phyloP scores from a whole-genome alignment of 2,888 invertebrate genomes.

The Drosophila paracracens region DNA sequence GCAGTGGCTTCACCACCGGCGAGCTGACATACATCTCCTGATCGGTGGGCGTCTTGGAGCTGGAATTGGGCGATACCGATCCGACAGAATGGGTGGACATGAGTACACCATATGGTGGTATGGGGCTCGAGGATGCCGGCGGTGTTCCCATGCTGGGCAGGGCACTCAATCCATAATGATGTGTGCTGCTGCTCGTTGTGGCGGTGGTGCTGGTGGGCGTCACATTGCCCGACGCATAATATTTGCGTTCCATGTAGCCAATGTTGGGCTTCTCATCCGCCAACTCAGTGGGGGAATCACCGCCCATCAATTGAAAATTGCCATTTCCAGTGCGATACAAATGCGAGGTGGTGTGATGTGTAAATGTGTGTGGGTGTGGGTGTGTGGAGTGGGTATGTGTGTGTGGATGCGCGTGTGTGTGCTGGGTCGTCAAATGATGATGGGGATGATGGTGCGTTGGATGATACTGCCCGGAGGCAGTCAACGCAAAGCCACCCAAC shows the following conservation, averaged over 20 bases:
- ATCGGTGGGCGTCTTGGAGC: constrained; percentile 72
- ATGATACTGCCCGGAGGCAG: constrained; percentile 54
- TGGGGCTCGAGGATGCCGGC: constrained; percentile 78
- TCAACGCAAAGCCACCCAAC: constrained; percentile 52
- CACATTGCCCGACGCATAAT: constrained; percentile 68
- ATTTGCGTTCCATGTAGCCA: constrained; percentile 82
- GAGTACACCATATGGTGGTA: constrained; percentile 67
- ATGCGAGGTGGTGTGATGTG: constrained; percentile 54
- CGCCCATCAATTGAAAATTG: constrained; percentile 77
- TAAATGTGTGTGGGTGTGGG: constrained; percentile 31
- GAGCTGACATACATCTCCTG: constrained; percentile 70
- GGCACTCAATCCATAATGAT: constrained; percentile 68
- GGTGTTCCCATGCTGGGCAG: constrained; percentile 76
- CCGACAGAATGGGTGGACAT: constrained; percentile 72
- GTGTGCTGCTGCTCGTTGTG: constrained; percentile 22
- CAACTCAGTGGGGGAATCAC: constrained; percentile 80
- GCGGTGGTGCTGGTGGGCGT: constrained; percentile 52
- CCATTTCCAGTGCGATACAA: constrained; percentile 78
- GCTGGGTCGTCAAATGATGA: constrained; percentile 52
- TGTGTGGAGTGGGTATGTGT: constrained; percentile 34
- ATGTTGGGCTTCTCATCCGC: constrained; percentile 83
- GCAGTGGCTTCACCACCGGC: constrained; percentile 55
- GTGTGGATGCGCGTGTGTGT: constrained; percentile 43
- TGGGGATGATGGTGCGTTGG: constrained; percentile 49
- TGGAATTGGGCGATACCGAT: constrained; percentile 72